Evolutionary conservation across 2,113 vertebrate genomes (phyloP).

Genomic region (Candoia aspera): DNA sequence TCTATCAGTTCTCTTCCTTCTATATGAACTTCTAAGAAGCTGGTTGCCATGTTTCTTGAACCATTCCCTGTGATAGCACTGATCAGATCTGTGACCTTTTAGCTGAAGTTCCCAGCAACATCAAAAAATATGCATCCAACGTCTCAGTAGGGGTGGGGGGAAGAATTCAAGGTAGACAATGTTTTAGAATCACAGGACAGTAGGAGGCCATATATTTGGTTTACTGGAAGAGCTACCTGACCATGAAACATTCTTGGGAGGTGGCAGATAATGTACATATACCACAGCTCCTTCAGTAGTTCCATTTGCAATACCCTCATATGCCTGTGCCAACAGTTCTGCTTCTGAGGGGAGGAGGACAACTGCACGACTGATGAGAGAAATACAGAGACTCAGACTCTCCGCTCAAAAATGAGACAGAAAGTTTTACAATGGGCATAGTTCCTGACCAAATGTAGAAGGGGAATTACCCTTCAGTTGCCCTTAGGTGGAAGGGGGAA

Average conservation of each 20-base stretch:
- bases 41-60: neutral
- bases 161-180: neutral
- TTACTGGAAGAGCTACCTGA: neutral
- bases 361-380: neutral
- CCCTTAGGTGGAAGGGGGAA: neutral
- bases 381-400: neutral
- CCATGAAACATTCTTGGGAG: neutral
- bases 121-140: neutral
- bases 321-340: neutral
- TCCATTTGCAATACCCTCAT: neutral
- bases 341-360: neutral
- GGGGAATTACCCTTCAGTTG: neutral
- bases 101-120: neutral
- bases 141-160: neutral
- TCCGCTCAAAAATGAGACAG: neutral
- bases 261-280: neutral
- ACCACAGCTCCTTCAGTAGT: neutral
- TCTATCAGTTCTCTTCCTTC: neutral
- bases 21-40: neutral
- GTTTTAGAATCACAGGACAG: neutral
- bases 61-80: neutral
- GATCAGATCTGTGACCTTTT: neutral
- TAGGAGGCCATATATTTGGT: neutral
- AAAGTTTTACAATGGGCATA: neutral
- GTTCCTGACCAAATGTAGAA: neutral